Evolutionary conservation across 2,888 invertebrate species (phyloP), one percentile per base, ranked within the genome.

Genomic region (Chloroclysta siterata): DNA sequence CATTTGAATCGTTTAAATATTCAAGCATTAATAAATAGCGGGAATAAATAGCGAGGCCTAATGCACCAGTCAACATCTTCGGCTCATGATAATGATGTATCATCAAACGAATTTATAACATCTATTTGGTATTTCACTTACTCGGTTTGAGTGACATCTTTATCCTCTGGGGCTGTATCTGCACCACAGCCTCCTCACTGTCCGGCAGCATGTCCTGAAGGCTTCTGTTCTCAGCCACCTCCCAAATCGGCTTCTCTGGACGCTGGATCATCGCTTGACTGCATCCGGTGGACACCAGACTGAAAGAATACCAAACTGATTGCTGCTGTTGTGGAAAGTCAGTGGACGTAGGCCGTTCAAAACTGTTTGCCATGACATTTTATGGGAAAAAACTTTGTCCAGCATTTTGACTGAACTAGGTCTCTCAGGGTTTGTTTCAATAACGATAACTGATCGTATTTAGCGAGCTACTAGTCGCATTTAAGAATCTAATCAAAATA

Each of bases 111-210:
- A 6, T 6, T 33, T 33, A 33, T 8, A 11, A 11, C 1, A 39
- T 39, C 10, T 11, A 11, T 7, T 39, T 10, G 1, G 10, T 39
- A 39, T 44, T 44, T 39, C 59, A 84, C 93, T 85, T 87, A 95
- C 95, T 91, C 78, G 95, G 94, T 75, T 95, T 94, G 39, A 96
- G 84, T 58, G 93, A 94, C 0, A 96, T 76, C 41, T 88, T 90
- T 22, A 95, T 85, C 69, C 83, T 93, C 82, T 96, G 96, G 1
- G 96, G 96, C 71, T 93, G 94, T 53, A 96, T 94, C 81, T 96
- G 96, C 52, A 95, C 93, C 3, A 94, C 93, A 14, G 90, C 85
- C 46, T 89, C 88, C 8, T 84, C 77, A 47, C 82, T 86, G 55
- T 87, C 87, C 0, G 87, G 73, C 13, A 78, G 74, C 70, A 94